phyloP scores from a whole-genome alignment of 2,113 vertebrate genomes.

The Pedionomus torquatus region DNA sequence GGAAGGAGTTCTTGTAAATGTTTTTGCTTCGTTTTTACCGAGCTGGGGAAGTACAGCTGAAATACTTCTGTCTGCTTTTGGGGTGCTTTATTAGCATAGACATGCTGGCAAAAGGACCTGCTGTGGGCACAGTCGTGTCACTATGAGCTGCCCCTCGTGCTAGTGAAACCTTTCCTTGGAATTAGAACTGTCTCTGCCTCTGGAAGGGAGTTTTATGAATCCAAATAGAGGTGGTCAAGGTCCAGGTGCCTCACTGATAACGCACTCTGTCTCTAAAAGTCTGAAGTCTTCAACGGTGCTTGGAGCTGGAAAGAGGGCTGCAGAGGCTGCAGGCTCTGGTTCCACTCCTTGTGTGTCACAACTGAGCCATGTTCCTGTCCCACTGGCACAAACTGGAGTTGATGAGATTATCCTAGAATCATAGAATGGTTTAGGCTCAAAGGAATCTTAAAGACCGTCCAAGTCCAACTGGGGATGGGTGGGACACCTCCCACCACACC shows the following conservation, averaged over 20 bases:
- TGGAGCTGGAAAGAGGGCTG: neutral
- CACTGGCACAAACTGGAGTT: rapidly evolving
- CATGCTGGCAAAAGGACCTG: neutral
- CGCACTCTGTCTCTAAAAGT: neutral
- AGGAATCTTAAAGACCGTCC: too few species aligned
- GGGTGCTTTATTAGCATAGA: neutral
- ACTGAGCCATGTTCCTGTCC: neutral
- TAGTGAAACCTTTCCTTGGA: neutral
- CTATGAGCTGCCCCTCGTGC: neutral
- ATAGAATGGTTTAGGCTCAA: too few species aligned
- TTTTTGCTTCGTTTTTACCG: neutral
- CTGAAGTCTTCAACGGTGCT: neutral
- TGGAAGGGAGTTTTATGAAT: neutral
- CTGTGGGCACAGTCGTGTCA: neutral
- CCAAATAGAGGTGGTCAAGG: neutral
- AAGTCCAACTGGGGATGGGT: too few species aligned
- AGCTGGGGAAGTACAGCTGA: neutral
- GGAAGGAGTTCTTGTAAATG: neutral
- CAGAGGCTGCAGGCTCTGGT: neutral
- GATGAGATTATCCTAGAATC: neutral
- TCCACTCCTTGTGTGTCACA: neutral
- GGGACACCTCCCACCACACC: too few species aligned
- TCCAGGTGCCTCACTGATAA: neutral
- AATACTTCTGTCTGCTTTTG: neutral
- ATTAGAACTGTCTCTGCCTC: neutral